Percentiles rank a stretch among this genome's conserved stretches.
These are phyloP conservation scores for Perca fluviatilis DNA, from an alignment of 2,113 vertebrate species.

Conservation along the genomic window DNA sequence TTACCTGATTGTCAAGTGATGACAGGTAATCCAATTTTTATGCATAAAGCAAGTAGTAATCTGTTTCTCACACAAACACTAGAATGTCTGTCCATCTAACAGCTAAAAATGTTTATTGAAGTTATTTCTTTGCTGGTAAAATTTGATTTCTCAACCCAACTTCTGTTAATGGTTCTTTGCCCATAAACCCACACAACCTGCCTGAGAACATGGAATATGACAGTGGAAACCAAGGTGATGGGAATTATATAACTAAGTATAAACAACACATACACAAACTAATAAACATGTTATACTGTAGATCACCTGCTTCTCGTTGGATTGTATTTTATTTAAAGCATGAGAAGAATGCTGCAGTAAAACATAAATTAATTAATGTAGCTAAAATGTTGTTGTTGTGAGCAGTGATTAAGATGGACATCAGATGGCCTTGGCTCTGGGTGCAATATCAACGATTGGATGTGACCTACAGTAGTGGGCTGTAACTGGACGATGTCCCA, in stretches of 20 bases:
- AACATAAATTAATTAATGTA: neutral
- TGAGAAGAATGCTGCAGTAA: neutral
- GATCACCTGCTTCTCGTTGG: neutral
- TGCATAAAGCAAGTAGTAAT: neutral
- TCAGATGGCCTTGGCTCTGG: neutral
- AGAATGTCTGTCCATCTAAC: neutral
- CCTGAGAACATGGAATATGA: constrained; percentile 10
- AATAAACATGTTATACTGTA: neutral
- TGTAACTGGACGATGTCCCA: neutral
- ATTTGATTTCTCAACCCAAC: neutral
- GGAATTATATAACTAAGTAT: neutral
- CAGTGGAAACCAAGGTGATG: constrained; percentile 2
- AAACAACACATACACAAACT: neutral
- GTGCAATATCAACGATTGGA: neutral
- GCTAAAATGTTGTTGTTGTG: neutral
- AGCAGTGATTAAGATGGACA: neutral
- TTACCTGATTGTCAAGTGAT: constrained; percentile 20
- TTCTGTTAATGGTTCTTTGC: neutral
- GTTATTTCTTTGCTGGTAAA: neutral
- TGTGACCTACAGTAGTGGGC: neutral
- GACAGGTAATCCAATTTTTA: neutral
- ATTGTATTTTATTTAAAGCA: constrained; percentile 3
- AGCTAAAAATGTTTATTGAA: neutral
- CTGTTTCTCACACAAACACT: constrained; percentile 2
- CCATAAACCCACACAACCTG: constrained; percentile 1